Conservation (phyloP, 23 tunicate species). For the Phallusia fumigata region DNA sequence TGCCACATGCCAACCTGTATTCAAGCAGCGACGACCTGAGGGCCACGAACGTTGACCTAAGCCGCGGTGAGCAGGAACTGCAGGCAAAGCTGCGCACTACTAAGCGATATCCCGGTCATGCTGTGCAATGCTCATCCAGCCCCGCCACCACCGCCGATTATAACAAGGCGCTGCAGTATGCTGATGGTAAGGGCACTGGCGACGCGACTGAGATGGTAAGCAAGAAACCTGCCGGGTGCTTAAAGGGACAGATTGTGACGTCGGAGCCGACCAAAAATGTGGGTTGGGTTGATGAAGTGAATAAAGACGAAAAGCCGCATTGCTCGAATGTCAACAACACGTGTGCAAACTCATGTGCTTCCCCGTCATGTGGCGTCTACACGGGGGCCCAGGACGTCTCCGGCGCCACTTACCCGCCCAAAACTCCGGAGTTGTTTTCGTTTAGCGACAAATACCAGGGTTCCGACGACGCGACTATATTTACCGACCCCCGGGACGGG, state of each 20-base stretch:
- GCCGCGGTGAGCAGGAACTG: neutral
- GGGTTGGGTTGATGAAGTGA: constrained; percentile 3
- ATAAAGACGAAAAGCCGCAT: neutral
- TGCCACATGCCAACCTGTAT: neutral
- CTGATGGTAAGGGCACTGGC: constrained; percentile 17
- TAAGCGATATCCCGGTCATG: constrained; percentile 45
- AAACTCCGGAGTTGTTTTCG: neutral
- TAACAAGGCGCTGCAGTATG: constrained; percentile 52
- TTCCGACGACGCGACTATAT: neutral
- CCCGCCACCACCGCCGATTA: constrained; percentile 21
- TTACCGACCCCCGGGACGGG: neutral
- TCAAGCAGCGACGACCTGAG: constrained; percentile 7
- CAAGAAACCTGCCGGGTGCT: neutral
- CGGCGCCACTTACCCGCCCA: constrained; percentile 23
- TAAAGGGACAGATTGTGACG: constrained; percentile 14
- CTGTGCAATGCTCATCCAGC: constrained; percentile 20
- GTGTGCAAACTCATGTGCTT: neutral
- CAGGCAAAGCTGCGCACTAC: neutral
- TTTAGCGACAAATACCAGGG: neutral
- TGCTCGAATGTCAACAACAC: constrained; percentile 3
- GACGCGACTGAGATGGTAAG: neutral
- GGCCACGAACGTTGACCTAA: neutral
- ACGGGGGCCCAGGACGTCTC: constrained; percentile 7
- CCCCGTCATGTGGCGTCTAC: constrained; percentile 4
- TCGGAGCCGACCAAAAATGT: constrained; percentile 16